These are phyloP conservation scores for Cephus runcator DNA, from an alignment of 2,888 invertebrate species.

Conservation along the genomic window DNA sequence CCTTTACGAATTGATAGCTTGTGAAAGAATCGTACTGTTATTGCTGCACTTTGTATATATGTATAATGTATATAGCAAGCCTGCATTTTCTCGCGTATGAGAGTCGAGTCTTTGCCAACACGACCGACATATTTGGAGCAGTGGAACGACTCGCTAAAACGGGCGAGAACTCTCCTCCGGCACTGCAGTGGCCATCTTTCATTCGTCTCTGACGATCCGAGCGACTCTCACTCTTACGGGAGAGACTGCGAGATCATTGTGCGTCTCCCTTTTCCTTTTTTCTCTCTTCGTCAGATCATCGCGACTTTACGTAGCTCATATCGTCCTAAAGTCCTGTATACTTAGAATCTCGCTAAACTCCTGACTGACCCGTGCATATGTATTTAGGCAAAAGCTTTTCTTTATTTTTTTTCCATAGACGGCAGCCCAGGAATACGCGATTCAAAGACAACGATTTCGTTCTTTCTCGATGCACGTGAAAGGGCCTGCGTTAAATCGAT, in stretches of 20 bases:
- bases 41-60: not conserved
- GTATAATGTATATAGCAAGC: not conserved
- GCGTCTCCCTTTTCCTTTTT: not conserved
- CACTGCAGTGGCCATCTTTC: conserved; percentile 31
- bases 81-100: not conserved
- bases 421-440: not conserved
- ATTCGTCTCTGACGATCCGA: conserved; percentile 17
- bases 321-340: not conserved
- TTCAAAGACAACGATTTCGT: not conserved
- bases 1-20: not conserved
- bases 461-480: not conserved
- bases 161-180: conserved; percentile 9
- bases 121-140: conserved; percentile 42
- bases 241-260: not conserved
- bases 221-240: not conserved
- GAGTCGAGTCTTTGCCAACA: not conserved
- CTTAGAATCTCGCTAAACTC: not conserved
- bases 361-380: not conserved
- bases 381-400: not conserved
- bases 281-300: not conserved
- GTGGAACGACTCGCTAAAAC: conserved; percentile 30
- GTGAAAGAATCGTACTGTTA: not conserved
- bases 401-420: not conserved
- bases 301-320: not conserved
- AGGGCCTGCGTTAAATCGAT: not conserved